These are phyloP conservation scores for Sanderia malayensis DNA, from an alignment of 30 jellyfish, hydroid and myxozoan genomes.

Conservation along the genomic window DNA sequence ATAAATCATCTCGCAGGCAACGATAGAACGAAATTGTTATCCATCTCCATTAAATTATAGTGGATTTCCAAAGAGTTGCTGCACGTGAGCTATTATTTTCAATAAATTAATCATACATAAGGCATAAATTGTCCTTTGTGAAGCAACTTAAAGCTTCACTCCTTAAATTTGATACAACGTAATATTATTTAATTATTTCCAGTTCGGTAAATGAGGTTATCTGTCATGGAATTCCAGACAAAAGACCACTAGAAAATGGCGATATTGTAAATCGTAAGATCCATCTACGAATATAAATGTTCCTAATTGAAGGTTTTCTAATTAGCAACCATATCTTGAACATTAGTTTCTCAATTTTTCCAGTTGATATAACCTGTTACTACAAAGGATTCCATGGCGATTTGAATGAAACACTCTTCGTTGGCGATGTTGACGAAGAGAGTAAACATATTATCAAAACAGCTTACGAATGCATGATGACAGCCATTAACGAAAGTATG, in stretches of 20 bases:
- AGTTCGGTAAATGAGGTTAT: constrained; percentile 98
- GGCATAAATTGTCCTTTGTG: too few species aligned
- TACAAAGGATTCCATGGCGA: constrained; percentile 99
- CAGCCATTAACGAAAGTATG: constrained; percentile 88
- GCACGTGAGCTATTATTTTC: constrained; percentile 99
- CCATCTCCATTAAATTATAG: constrained; percentile 97
- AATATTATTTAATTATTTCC: background rate
- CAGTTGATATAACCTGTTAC: constrained; percentile 97
- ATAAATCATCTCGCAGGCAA: constrained; percentile 63
- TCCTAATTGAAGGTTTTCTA: background rate
- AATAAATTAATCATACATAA: too few species aligned
- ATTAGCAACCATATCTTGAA: too few species aligned
- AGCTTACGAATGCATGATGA: constrained; percentile 93
- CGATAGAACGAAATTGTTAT: constrained; percentile 89
- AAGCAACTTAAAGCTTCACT: too few species aligned
- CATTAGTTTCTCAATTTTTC: too few species aligned
- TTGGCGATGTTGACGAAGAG: constrained; percentile 96
- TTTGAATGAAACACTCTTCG: constrained; percentile 93
- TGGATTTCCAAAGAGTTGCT: constrained; percentile 93
- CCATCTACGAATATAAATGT: background rate
- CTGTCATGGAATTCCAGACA: constrained; percentile 99
- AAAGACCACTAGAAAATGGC: constrained; percentile 85
- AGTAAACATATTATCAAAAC: constrained; percentile 76
- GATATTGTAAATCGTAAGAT: constrained; percentile 94
- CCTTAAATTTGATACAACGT: too few species aligned